These are phyloP conservation scores for Ectropis grisescens DNA, from an alignment of 1,140 invertebrate genomes.

Conservation along the genomic window DNA sequence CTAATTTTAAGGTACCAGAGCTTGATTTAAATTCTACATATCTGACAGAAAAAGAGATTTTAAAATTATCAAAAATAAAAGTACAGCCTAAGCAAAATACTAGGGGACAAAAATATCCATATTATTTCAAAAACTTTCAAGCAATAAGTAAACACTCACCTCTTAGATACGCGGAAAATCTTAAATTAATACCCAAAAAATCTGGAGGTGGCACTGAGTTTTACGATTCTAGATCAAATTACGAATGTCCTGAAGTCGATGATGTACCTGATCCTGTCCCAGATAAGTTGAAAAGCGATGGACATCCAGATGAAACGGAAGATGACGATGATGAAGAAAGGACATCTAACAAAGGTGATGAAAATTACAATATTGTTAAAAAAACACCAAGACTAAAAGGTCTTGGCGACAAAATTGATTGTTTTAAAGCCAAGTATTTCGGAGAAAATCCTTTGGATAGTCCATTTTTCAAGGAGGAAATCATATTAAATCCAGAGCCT, in stretches of 20 bases:
- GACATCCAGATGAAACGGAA: conserved; percentile 31
- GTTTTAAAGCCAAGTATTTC: conserved; percentile 81
- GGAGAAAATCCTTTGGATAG: conserved; percentile 80
- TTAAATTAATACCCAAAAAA: conserved; percentile 71
- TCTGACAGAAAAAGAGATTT: conserved; percentile 24
- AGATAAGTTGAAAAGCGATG: conserved; percentile 63
- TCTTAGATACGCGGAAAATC: conserved; percentile 72
- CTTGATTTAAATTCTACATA: conserved; percentile 37
- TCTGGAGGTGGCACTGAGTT: conserved; percentile 70
- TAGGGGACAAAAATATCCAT: conserved; percentile 64
- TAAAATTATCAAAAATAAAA: conserved; percentile 24
- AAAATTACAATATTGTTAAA: conserved; percentile 23
- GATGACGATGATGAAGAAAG: conserved; percentile 18
- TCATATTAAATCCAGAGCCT: conserved; percentile 48
- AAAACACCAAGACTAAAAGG: conserved; percentile 55
- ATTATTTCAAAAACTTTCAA: conserved; percentile 51
- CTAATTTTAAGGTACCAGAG: conserved; percentile 29
- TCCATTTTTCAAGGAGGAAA: conserved; percentile 78
- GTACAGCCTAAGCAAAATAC: conserved; percentile 14
- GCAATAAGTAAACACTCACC: conserved; percentile 68
- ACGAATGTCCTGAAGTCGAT: conserved; percentile 66
- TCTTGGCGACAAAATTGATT: conserved; percentile 81
- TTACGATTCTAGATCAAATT: conserved; percentile 68
- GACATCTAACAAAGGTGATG: conserved; percentile 13
- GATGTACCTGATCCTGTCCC: conserved; percentile 65